These are phyloP conservation scores for Heliconius hermathena DNA, from an alignment of 1,140 invertebrate species.

Conservation along the genomic window DNA sequence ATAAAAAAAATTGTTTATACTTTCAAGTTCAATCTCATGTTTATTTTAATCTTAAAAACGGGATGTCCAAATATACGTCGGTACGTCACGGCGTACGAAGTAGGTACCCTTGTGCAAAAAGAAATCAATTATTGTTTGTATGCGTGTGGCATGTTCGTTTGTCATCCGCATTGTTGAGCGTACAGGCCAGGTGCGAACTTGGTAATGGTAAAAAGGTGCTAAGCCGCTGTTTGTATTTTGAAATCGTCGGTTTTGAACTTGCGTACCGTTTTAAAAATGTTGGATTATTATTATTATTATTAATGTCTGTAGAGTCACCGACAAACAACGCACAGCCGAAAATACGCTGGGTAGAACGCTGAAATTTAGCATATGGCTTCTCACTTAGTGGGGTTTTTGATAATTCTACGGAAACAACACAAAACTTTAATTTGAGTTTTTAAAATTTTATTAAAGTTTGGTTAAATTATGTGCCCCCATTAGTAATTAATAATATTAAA, in stretches of 20 bases:
- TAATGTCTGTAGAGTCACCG: too few relatives aligned
- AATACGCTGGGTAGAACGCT: too few relatives aligned
- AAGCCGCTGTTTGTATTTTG: not conserved
- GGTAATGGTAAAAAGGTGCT: not conserved
- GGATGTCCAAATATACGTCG: not conserved
- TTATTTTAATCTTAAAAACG: not conserved
- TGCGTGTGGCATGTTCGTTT: constrained; percentile 49
- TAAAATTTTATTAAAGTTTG: too few relatives aligned
- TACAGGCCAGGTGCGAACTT: constrained; percentile 57
- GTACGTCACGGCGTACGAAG: not conserved
- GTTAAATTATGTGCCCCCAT: not conserved
- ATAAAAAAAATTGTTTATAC: not conserved
- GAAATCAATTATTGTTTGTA: constrained; percentile 50
- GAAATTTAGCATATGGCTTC: too few relatives aligned
- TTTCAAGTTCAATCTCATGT: not conserved
- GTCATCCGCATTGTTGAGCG: constrained; percentile 58
- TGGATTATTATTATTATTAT: too few relatives aligned
- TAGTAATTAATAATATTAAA: not conserved
- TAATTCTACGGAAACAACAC: too few relatives aligned
- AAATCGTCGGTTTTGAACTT: not conserved
- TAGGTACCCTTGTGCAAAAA: constrained; percentile 2
- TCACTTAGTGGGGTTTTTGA: too few relatives aligned
- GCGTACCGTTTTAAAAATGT: not conserved
- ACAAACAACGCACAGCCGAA: too few relatives aligned
- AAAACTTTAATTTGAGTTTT: too few relatives aligned